Evolutionary conservation across 2,113 vertebrate species (phyloP).

Genomic region (Callospermophilus lateralis): DNA sequence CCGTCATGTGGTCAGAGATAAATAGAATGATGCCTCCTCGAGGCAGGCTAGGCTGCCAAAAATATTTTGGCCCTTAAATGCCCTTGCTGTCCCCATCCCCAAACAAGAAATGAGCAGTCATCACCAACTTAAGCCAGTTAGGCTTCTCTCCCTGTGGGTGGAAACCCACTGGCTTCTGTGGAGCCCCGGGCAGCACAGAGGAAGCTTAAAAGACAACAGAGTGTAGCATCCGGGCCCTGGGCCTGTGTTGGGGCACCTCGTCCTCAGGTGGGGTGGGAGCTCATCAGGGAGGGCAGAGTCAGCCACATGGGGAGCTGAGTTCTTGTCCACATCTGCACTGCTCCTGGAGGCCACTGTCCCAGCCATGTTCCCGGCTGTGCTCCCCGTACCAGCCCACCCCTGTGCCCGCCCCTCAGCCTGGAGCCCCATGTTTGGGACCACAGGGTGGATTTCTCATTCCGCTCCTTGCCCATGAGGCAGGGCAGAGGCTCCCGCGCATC

Average conservation of each 20-base stretch:
- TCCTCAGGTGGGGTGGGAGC: no score
- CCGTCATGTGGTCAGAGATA: not conserved
- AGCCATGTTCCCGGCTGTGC: no score
- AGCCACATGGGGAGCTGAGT: not conserved
- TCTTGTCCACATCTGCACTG: not conserved
- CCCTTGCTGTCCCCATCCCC: not conserved
- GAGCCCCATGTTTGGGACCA: not conserved
- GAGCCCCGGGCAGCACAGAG: not conserved
- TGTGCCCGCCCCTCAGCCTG: no score
- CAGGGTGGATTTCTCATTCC: no score
- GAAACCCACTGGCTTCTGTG: not conserved
- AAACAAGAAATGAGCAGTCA: not conserved
- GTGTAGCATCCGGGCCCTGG: no score
- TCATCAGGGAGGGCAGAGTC: accelerated
- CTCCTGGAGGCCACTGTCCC: not conserved
- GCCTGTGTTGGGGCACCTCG: no score
- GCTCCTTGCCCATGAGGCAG: no score
- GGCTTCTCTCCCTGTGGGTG: not conserved
- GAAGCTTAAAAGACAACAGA: not conserved
- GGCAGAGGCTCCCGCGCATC: not conserved
- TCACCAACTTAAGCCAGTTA: not conserved
- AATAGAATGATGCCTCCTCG: not conserved
- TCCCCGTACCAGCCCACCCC: not conserved
- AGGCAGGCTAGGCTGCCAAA: not conserved
- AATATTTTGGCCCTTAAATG: not conserved